phyloP scores from a whole-genome alignment of 30 jellyfish, hydroid and myxozoan genomes.

The Aurelia aurita region DNA sequence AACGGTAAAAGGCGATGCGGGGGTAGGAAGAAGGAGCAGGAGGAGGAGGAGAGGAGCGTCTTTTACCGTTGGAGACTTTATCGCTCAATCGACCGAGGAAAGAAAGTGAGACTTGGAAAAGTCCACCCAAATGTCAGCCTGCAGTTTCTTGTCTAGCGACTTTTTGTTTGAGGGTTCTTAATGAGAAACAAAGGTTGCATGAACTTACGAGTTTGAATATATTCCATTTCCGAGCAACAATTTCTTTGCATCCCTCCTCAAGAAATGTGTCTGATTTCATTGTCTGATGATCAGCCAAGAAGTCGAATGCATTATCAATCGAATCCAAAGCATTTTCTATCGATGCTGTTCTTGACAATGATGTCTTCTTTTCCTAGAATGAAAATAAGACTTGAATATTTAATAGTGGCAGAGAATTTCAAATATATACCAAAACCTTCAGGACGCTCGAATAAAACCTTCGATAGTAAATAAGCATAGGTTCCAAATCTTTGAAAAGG shows the following conservation, averaged over 20 bases:
- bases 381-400: not conserved
- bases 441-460: not conserved
- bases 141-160: too few relatives aligned
- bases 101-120: too few relatives aligned
- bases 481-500: too few relatives aligned
- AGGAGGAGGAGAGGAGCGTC: too few relatives aligned
- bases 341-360: slow-evolving; percentile 50
- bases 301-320: slow-evolving; percentile 66
- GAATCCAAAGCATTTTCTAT: slow-evolving; percentile 69
- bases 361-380: slow-evolving; percentile 29
- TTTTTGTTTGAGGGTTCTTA: too few relatives aligned
- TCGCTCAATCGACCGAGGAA: too few relatives aligned
- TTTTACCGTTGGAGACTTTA: too few relatives aligned
- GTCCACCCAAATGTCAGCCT: too few relatives aligned
- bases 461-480: too few relatives aligned
- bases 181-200: too few relatives aligned
- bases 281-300: slow-evolving; percentile 66
- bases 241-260: not conserved
- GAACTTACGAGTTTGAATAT: slow-evolving; percentile 23
- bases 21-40: too few relatives aligned
- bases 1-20: too few relatives aligned
- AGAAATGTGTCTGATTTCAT: slow-evolving; percentile 23
- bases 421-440: not conserved
- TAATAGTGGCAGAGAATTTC: not conserved
- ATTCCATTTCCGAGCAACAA: slow-evolving; percentile 11